Evolutionary conservation across 2,888 invertebrate genomes (phyloP), one percentile per base, ranked within the genome.

Genomic region (Pandemis corylana): DNA sequence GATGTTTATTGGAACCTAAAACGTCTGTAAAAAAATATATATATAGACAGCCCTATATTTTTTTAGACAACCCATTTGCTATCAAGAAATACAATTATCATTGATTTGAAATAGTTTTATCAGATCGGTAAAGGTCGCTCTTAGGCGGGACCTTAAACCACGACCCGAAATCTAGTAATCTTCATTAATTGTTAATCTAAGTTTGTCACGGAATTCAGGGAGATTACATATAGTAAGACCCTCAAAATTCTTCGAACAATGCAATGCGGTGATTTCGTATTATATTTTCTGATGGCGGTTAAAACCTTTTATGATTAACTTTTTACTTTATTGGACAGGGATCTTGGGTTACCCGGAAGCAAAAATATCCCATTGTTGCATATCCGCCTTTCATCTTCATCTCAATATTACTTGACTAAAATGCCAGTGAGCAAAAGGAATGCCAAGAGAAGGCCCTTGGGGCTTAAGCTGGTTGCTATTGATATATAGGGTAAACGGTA

Each of bases 331-430:
- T 36, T 36, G 2, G 4, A 2, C 28, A 36, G 28, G 12, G 53
- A 15, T n/a, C 15, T 53, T 53, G 6, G 6, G n/a, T 53, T 53
- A 7, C 5, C n/a, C 53, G n/a, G n/a, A 53, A 53, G 12, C 53
- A 53, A 53, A 53, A 15, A n/a, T 7, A 53, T n/a, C n/a, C 51
- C n/a, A 51, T 51, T 51, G 51, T 51, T 51, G 51, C n/a, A 53
- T 53, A 53, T 15, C 53, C n/a, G n/a, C n/a, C 15, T 53, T 53
- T 53, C 12, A 53, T 15, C 53, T 49, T 36, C 28, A 36, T 36
- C 28, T 36, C 28, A 36, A 36, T 49, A 49, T 10, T 49, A 49
- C 13, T 49, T 49, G 49, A 49, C 9, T 10, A 49, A 10, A 49
- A 49, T 12, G 49, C 28, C 49, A 44, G 5, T 49, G 49, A 49